Conservation (phyloP, 2,797 vertebrate species). For the Propithecus perrieri region DNA sequence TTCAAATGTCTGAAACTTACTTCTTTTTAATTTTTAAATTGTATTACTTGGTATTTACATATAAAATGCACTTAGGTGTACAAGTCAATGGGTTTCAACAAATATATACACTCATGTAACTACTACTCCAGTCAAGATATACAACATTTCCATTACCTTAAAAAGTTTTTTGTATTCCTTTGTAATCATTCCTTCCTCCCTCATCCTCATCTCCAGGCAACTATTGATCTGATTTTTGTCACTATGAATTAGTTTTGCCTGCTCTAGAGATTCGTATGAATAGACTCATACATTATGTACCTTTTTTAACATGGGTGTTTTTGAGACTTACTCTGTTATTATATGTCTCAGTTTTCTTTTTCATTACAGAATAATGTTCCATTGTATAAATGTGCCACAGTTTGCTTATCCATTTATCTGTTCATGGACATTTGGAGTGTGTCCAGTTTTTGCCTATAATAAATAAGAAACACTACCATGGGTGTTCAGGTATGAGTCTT, state of each 20-base stretch:
- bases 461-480: background rate
- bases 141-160: background rate
- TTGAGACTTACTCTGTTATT: background rate
- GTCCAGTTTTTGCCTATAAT: background rate
- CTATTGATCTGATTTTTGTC: background rate
- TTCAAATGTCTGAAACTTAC: constrained; percentile 25
- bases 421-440: background rate
- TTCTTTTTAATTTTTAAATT: background rate
- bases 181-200: background rate
- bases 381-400: background rate
- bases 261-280: background rate
- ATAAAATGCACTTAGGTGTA: background rate
- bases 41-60: background rate
- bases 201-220: background rate
- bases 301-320: background rate
- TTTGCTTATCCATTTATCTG: background rate
- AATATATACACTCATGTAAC: background rate
- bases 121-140: background rate
- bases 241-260: background rate
- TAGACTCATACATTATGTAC: background rate
- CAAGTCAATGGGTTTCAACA: background rate
- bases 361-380: background rate
- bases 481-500: background rate
- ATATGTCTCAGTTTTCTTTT: background rate
- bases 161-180: background rate